Evolutionary conservation across 23 tunicate species (phyloP), one percentile per base, ranked within the genome.

Genomic region (Styela clava): DNA sequence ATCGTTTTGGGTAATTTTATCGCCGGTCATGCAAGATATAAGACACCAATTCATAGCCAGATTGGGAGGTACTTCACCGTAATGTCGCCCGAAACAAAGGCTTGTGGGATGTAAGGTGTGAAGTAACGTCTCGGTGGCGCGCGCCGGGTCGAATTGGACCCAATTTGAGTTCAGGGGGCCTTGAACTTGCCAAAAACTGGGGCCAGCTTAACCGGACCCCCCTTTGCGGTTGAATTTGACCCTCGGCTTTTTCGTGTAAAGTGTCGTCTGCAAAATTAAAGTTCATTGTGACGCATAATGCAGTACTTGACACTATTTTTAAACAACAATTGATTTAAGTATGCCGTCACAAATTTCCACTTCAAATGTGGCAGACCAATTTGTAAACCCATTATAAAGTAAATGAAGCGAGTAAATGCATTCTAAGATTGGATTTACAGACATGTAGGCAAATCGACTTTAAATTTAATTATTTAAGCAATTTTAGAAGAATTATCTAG

Each of bases 141-240:
- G 56, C 56, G 56, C 56, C 56, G 56, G 56, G 56, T 44, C 56
- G 56, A 44, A 44, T 44, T 44, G 56, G 56, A 44, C 56, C 56
- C 56, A 5, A 5, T 44, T 44, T 44, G 56, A 12, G 56, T 44
- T 44, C 56, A 44, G 12, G 56, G 12, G 56, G 56, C 56, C 12
- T 44, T 44, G 12, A 44, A 44, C 56, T 44, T 44, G 56, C 56
- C 56, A 44, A 44, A 44, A 44, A 44, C 56, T 44, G 56, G 56
- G 56, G 56, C 56, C 56, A 44, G 56, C 56, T 44, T 44, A 44
- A 44, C 56, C 56, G 56, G 56, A 44, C 56, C 56, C 56, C 56
- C 56, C 56, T 44, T 44, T 44, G 56, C 56, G 56, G 56, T 44
- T 44, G 56, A 44, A 44, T 44, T 44, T 44, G 56, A 44, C 56